Conservation (phyloP, 2,797 vertebrate genomes). For the Menidia menidia region DNA sequence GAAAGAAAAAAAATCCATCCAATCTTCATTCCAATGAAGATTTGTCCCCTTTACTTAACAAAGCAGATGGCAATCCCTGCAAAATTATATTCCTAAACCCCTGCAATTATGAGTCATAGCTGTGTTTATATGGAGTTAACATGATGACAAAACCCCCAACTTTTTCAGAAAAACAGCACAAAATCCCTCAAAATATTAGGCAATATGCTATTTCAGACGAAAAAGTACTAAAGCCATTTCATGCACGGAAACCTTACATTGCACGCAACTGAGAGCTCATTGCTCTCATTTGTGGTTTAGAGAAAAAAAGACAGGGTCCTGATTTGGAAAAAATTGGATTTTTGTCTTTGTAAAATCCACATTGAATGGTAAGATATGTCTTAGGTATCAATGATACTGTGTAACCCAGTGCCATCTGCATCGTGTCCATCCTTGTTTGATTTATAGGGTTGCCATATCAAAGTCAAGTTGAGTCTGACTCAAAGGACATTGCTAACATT, state of each 20-base stretch:
- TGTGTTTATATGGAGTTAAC: conserved; percentile 11
- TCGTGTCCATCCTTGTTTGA: conserved; percentile 34
- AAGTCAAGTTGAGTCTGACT: conserved; percentile 45
- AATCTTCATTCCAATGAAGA: conserved; percentile 24
- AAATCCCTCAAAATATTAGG: conserved; percentile 23
- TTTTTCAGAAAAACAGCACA: not conserved
- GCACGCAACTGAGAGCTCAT: not conserved
- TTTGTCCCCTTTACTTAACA: conserved; percentile 30
- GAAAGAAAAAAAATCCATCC: conserved; percentile 44
- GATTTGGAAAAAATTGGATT: not conserved
- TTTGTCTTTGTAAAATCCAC: conserved; percentile 26
- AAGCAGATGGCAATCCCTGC: conserved; percentile 27
- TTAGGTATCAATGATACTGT: conserved; percentile 31
- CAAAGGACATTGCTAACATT: conserved; percentile 36
- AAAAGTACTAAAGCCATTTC: conserved; percentile 33
- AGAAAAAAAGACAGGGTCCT: not conserved
- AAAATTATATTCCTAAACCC: conserved; percentile 18
- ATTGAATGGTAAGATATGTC: conserved; percentile 24
- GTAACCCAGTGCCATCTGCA: conserved; percentile 50
- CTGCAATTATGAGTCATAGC: conserved; percentile 24
- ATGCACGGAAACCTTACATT: conserved; percentile 20
- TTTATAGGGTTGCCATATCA: conserved; percentile 54
- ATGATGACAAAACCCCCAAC: not conserved
- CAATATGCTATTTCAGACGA: conserved; percentile 35
- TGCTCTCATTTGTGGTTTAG: not conserved